Conservation (phyloP, 2,113 vertebrate genomes). For the Caloenas nicobarica region DNA sequence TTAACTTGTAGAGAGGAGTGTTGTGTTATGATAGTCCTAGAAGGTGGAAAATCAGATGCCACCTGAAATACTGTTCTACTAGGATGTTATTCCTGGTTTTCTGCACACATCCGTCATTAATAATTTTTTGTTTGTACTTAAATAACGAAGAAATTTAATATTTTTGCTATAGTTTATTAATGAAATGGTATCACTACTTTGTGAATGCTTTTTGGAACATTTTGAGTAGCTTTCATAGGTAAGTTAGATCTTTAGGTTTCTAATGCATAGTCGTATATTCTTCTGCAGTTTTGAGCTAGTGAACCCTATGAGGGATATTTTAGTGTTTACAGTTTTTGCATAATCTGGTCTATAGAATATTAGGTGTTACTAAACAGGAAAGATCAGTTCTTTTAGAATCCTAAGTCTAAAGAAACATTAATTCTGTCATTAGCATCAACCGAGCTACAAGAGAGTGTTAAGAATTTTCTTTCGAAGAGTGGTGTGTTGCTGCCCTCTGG, state of each 20-base stretch:
- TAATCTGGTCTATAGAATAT: not conserved
- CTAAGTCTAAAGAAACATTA: fast-evolving
- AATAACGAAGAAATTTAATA: not conserved
- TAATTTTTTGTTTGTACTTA: not conserved
- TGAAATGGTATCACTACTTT: not conserved
- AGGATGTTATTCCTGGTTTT: not conserved
- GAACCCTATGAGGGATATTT: not conserved
- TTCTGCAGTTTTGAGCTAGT: not conserved
- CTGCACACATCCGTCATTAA: not conserved
- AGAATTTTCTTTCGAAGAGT: not conserved
- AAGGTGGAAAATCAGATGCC: not conserved
- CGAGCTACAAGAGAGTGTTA: fast-evolving
- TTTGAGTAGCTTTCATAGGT: not conserved
- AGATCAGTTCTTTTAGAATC: fast-evolving
- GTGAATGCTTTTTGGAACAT: not conserved
- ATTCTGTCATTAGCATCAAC: fast-evolving
- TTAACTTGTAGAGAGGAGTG: fast-evolving
- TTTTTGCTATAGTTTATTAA: not conserved
- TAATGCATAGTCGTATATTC: not conserved
- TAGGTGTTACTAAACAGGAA: not conserved
- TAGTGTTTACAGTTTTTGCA: not conserved
- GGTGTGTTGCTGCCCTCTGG: slow-evolving; percentile 37
- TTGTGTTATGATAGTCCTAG: not conserved
- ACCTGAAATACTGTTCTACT: not conserved
- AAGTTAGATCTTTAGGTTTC: not conserved